Evolutionary conservation across 2,888 invertebrate species (phyloP), one percentile per base, ranked within the genome.

Genomic region (Drosophila pseudotakahashii): DNA sequence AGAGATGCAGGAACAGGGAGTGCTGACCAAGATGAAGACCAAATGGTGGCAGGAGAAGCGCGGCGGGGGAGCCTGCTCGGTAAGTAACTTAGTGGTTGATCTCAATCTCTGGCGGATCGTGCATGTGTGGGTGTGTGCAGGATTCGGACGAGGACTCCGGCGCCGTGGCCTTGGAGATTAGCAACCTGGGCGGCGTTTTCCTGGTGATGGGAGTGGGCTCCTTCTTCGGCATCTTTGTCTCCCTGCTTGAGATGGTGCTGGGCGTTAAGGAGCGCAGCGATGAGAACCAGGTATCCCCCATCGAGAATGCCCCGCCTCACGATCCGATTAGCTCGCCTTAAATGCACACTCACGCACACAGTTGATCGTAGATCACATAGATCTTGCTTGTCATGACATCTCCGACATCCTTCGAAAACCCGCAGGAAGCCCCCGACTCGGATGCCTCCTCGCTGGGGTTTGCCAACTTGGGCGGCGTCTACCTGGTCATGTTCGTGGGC

Each of bases 1-100:
- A 69, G 95, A 95, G 89, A 93, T 98, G 61, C 98, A 98, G 93
- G 98, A 98, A 92, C 94, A 94, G 61, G 97, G 98, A 23, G 93
- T 94, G 72, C 93, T 98, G 68, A 95, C 94, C 19, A 93, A 94
- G 79, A 93, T 98, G 92, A 97, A 97, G 92, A 94, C 95, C 64
- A 95, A 95, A 89, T 98, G 98, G 98, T 98, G 98, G 98, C 95
- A 96, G 89, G 96, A 97, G 92, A 95, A 95, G 91, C 93, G 95
- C 75, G 96, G 95, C 14, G 96, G 95, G 39, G 95, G 95, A 60
- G 94, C 94, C 42, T 96, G 96, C 90, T 93, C 93, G 91, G 95
- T 95, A 93, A 93, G 93, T 91, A 6, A 26, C 41, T 4, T 26
- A 26, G 26, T 9, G n/a, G 30, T 68, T 53, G n/a, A 30, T 23